phyloP scores from a whole-genome alignment of 92 coral and sea anemone genomes.

The Phenganax stokvisi region DNA sequence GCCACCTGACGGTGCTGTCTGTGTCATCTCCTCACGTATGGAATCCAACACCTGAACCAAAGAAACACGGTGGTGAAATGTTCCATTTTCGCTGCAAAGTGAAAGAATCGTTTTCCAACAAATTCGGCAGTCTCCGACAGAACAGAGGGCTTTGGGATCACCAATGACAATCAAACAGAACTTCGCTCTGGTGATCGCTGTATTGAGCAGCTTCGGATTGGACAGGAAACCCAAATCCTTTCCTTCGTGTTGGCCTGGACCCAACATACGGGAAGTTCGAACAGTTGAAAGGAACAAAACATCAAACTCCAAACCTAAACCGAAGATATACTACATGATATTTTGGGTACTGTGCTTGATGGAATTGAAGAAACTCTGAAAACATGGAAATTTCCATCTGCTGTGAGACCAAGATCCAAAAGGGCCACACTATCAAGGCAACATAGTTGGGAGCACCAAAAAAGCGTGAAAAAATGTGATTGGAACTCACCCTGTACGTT shows the following conservation, averaged over 20 bases:
- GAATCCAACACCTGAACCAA: constrained; percentile 52
- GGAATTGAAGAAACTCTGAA: too few species aligned
- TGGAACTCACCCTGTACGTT: constrained; percentile 72
- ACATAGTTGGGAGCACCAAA: too few species aligned
- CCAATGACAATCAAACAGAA: constrained; percentile 75
- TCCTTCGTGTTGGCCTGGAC: constrained; percentile 50
- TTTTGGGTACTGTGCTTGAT: too few species aligned
- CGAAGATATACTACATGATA: not conserved
- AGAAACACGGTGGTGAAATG: constrained; percentile 84
- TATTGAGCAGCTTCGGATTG: constrained; percentile 75
- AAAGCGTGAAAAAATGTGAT: not conserved
- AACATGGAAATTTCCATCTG: too few species aligned
- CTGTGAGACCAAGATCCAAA: too few species aligned
- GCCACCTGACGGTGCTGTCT: not conserved
- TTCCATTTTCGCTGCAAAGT: constrained; percentile 71
- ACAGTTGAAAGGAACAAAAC: constrained; percentile 83
- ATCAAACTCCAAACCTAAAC: constrained; percentile 84
- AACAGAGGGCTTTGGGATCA: constrained; percentile 88
- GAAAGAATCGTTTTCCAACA: constrained; percentile 80
- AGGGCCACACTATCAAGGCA: too few species aligned
- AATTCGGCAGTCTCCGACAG: constrained; percentile 75
- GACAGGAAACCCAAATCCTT: constrained; percentile 83
- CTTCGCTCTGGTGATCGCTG: constrained; percentile 92
- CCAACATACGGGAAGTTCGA: constrained; percentile 59
- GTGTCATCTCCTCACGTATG: constrained; percentile 23